Percentiles rank a stretch among this genome's conserved stretches.
phyloP scores from a whole-genome alignment of 2,797 vertebrate genomes.

The Siniperca scherzeri region DNA sequence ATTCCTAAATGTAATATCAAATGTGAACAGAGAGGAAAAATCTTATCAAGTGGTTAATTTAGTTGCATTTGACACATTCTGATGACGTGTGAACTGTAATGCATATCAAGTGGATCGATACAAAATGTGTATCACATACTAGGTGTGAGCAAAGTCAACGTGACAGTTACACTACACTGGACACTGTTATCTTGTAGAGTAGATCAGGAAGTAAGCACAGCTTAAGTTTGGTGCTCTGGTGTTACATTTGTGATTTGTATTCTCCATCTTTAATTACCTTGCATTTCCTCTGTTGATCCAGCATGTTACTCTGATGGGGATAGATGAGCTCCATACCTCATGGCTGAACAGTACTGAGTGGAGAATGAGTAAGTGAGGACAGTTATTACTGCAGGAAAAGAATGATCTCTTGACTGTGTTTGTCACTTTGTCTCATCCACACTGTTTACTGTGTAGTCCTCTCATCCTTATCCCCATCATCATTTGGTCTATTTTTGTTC shows the following conservation, averaged over 20 bases:
- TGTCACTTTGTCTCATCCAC: background rate
- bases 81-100: background rate
- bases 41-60: background rate
- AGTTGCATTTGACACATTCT: background rate
- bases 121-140: background rate
- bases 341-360: conserved; percentile 79
- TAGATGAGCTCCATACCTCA: conserved; percentile 86
- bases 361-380: conserved; percentile 82
- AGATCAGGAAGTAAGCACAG: background rate
- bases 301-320: conserved; percentile 82
- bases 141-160: background rate
- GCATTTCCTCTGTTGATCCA: conserved; percentile 53
- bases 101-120: background rate
- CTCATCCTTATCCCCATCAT: background rate
- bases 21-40: background rate
- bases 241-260: background rate
- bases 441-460: background rate
- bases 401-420: background rate
- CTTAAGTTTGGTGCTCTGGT: background rate
- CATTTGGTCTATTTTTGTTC: background rate
- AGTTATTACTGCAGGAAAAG: background rate
- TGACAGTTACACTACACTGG: background rate
- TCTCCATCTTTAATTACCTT: background rate
- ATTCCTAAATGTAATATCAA: background rate
- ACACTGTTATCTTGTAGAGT: background rate